A percentile compares a stretch with the other conserved stretches of the same genome.
These are phyloP conservation scores for Andrena praecox DNA, from an alignment of 2,888 invertebrate genomes.

Conservation along the genomic window DNA sequence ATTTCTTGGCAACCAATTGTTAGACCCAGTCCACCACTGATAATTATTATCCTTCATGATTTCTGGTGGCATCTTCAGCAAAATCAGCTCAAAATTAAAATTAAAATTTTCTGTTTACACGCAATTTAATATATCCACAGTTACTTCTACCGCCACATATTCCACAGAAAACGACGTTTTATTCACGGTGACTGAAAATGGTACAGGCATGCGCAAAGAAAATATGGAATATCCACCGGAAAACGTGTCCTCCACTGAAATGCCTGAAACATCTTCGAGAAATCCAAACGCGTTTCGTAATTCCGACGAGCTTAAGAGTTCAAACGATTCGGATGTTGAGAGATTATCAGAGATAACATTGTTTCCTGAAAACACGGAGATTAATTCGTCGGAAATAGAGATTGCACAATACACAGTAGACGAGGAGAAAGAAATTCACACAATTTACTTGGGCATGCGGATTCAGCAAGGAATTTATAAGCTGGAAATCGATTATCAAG, in stretches of 20 bases:
- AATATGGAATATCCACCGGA: neutral
- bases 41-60: too few relatives aligned
- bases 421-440: slow-evolving; percentile 69
- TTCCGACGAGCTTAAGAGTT: neutral
- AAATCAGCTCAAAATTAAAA: too few relatives aligned
- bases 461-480: slow-evolving; percentile 73
- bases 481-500: slow-evolving; percentile 77
- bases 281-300: neutral
- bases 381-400: slow-evolving; percentile 56
- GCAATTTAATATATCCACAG: neutral
- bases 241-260: neutral
- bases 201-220: neutral
- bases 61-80: too few relatives aligned
- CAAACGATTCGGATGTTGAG: neutral
- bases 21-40: too few relatives aligned
- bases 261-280: neutral
- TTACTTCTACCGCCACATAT: neutral
- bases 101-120: too few relatives aligned
- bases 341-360: neutral
- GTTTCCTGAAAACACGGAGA: neutral
- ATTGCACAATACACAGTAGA: slow-evolving; percentile 72
- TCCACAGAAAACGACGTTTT: neutral
- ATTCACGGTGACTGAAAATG: slow-evolving; percentile 18
- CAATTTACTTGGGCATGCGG: slow-evolving; percentile 64
- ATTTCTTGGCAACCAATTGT: too few relatives aligned